Base-by-base conservation (phyloP, 2,113 vertebrate genomes). In the Todiramphus chloris region DNA sequence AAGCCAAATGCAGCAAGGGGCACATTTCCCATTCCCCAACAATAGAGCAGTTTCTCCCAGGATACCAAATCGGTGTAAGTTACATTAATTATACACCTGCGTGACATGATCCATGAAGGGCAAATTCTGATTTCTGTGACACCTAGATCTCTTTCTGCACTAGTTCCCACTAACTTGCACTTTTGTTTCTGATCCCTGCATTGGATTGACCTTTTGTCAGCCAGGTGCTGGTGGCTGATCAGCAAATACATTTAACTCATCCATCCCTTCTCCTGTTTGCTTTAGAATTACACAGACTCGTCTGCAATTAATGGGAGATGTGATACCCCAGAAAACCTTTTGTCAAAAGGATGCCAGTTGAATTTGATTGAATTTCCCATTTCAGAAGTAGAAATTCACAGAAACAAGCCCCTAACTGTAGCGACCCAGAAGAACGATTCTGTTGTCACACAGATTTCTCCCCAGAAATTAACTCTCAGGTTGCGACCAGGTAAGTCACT, bases 271-370 rank as follows among this genome's bases (percentile, higher is more conserved):
- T 62, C 67, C 37, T 85, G 21, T 89, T 83, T 89, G 37, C 91
- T 70, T 82, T 97, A 99, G 99, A 99, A 99, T 97, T 99, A 99
- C 97, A 99, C 98, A 8, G 98, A 99, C 90, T 98, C 92, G 5
- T 97, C 97, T 94, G 98, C 97, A 91, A 97, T 98, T 86, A 97
- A 97, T 10, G 97, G 98, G 77, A 98, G 99, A 95, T 99, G 99
- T 96, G 99, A 99, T 93, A 99, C 98, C 7, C 91, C 90, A 86
- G 98, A 98, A 92, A 97, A 90, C 55, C 98, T 99, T 91, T 94
- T 98, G 88, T 97, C 97, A 56, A 99, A 98, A 94, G 99, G 99
- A 96, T 99, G 99, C 90, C 96, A 90, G 53, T 37, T 82, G 73
- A 94, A 94, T 84, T 98, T 96, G 51, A 96, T 99, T 50, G 98